Evolutionary conservation across 92 coral and sea anemone genomes (phyloP), one percentile per base, ranked within the genome.

Genomic region (Isaurus tuberculatus): DNA sequence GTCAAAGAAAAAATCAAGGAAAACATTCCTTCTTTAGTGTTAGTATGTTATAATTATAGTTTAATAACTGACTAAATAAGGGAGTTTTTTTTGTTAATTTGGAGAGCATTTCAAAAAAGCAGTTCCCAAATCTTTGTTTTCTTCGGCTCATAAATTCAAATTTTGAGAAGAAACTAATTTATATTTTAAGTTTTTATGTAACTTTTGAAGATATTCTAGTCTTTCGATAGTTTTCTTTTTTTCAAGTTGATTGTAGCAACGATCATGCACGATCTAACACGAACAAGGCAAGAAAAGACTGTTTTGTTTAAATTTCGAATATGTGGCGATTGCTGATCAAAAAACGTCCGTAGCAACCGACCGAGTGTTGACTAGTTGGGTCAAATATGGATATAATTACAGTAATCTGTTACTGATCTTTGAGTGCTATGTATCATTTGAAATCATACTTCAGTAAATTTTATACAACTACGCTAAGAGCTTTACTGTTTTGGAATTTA

Each of bases 91-190:
- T 75, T 32, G n/a, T n/a, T n/a, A n/a, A n/a, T n/a, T n/a, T n/a
- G n/a, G n/a, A n/a, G n/a, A n/a, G n/a, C n/a, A n/a, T n/a, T n/a
- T n/a, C n/a, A n/a, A n/a, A n/a, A n/a, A n/a, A n/a, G n/a, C n/a
- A n/a, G n/a, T n/a, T n/a, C n/a, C n/a, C n/a, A 60, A 60, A 6
- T 60, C 66, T 11, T 75, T 55, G 51, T 22, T 75, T 19, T 75
- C 67, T 8, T 4, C 31, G 14, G 32, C 10, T 53, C 67, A 70
- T 33, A 16, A 19, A 70, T 2, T 10, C 51, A 26, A 22, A 36
- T 8, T 36, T 70, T 20, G n/a, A 17, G 8, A 55, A 19, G 63
- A 20, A 19, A 4, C 23, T 1, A 10, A 55, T 1, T 55, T 55
- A 55, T 19, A 17, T 55, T 19, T n/a, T 55, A 8, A 19, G 7